A percentile compares a stretch with the other conserved stretches of the same genome.
Evolutionary conservation across 2,797 vertebrate genomes (phyloP).

Genomic region (Gobionotothen gibberifrons): DNA sequence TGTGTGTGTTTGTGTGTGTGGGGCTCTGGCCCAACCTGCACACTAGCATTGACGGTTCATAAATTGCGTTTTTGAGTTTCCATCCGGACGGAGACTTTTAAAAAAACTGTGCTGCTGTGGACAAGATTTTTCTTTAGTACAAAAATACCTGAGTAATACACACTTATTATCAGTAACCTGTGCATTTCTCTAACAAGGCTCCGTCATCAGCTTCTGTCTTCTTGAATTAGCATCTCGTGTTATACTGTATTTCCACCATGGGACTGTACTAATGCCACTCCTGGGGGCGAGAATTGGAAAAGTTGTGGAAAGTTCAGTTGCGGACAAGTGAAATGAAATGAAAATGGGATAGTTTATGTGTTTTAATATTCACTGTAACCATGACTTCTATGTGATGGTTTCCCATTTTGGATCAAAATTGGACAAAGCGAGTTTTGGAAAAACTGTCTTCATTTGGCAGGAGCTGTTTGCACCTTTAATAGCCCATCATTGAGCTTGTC

Average conservation of each 20-base stretch:
- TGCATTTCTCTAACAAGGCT: conserved; percentile 5
- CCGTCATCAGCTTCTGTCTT: conserved; percentile 14
- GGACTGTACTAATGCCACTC: conserved; percentile 6
- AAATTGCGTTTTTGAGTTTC: too few relatives aligned
- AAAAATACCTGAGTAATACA: too few relatives aligned
- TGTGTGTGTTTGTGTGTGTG: too few relatives aligned
- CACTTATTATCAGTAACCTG: too few relatives aligned
- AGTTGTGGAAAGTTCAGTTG: conserved; percentile 48
- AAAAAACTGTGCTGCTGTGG: too few relatives aligned
- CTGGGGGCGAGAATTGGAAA: conserved; percentile 9
- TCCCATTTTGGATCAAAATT: conserved; percentile 26
- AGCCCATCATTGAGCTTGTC: conserved; percentile 25
- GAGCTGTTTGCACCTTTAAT: conserved; percentile 55
- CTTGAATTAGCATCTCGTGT: background rate
- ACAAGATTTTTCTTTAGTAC: too few relatives aligned
- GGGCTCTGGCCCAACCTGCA: too few relatives aligned
- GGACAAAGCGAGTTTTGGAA: conserved; percentile 43
- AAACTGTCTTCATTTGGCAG: conserved; percentile 55
- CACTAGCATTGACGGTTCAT: too few relatives aligned
- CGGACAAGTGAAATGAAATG: conserved; percentile 39
- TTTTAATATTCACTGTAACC: conserved; percentile 43
- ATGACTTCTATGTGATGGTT: conserved; percentile 35
- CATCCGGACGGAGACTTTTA: too few relatives aligned
- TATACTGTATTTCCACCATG: background rate
- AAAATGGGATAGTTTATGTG: conserved; percentile 44